Evolutionary conservation across 1,140 invertebrate species (phyloP).

Genomic region (Euura lappo): DNA sequence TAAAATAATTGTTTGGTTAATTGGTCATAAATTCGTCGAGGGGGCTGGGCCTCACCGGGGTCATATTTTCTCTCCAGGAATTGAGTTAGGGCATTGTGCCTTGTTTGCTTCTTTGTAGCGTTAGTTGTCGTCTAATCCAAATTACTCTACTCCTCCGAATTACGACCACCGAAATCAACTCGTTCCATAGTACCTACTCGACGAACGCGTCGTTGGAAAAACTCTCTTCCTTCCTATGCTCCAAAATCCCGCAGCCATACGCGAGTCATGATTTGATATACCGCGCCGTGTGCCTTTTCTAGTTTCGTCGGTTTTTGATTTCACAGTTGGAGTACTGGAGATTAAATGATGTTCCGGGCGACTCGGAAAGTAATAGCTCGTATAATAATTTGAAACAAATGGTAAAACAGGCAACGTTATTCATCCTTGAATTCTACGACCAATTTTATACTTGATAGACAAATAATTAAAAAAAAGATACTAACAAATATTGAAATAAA

Average conservation of each 20-base stretch:
- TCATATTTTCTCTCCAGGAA: background rate
- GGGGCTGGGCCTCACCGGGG: background rate
- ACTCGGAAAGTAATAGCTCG: background rate
- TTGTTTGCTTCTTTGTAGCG: background rate
- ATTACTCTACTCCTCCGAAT: conserved; percentile 4
- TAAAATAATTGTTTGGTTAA: conserved; percentile 17
- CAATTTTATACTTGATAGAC: background rate
- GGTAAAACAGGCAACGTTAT: background rate
- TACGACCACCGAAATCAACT: background rate
- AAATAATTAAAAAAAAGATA: background rate
- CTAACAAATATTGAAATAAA: background rate
- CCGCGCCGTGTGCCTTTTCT: background rate
- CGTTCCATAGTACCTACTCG: no score
- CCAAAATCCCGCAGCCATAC: no score
- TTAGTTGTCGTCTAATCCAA: background rate
- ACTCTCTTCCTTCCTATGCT: no score
- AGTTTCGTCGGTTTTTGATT: background rate
- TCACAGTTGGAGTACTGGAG: background rate
- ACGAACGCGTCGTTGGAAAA: no score
- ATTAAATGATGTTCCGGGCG: background rate
- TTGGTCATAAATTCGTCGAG: conserved; percentile 15
- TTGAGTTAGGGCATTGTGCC: conserved; percentile 1
- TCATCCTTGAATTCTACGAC: background rate
- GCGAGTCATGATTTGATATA: background rate
- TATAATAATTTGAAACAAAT: background rate